These are phyloP conservation scores for Aricia agestis DNA, from an alignment of 1,140 invertebrate genomes.

Conservation along the genomic window DNA sequence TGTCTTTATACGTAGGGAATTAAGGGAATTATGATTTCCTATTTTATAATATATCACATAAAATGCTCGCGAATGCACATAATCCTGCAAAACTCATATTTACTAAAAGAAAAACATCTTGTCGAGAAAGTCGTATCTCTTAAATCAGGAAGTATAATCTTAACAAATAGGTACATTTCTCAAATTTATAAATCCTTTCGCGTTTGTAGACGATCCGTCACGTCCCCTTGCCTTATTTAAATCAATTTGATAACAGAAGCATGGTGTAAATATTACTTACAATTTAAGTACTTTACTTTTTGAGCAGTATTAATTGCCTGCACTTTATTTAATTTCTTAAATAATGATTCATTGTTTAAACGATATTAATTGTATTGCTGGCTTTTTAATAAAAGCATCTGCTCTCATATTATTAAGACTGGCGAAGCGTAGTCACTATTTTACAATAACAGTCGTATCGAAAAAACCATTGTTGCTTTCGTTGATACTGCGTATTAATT, in stretches of 20 bases:
- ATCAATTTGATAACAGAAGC: slow-evolving; percentile 3
- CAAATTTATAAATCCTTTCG: slow-evolving; percentile 9
- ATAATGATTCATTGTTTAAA: not conserved
- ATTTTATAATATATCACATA: too few relatives aligned
- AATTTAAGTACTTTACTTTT: not conserved
- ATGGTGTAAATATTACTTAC: not conserved
- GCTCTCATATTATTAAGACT: not conserved
- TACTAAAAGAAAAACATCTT: not conserved
- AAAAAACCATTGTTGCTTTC: not conserved
- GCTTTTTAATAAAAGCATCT: not conserved
- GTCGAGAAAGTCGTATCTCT: not conserved
- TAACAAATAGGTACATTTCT: not conserved
- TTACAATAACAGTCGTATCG: not conserved
- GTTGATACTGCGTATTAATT: not conserved
- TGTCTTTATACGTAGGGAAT: too few relatives aligned
- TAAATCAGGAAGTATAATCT: slow-evolving; percentile 6
- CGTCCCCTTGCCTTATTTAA: not conserved
- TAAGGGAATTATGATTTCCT: too few relatives aligned
- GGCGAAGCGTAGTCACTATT: not conserved
- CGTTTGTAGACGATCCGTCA: slow-evolving; percentile 2
- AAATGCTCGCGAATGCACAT: not conserved
- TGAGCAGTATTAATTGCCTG: not conserved
- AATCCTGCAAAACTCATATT: not conserved
- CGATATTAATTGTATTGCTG: not conserved
- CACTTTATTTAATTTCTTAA: not conserved